Evolutionary conservation across 1,140 invertebrate species (phyloP).

Genomic region (Polypedilum vanderplanki): DNA sequence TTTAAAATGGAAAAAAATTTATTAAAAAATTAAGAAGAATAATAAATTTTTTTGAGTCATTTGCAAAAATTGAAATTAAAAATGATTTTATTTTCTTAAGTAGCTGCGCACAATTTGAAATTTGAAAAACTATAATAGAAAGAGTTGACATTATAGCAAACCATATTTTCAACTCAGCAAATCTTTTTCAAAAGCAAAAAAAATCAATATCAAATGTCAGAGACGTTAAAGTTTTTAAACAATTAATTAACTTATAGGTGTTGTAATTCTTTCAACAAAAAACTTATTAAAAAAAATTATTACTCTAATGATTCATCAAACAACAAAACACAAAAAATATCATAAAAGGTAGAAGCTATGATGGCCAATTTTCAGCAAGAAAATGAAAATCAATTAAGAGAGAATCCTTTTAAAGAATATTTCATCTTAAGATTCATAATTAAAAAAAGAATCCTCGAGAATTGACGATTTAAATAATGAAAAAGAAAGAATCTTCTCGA

Average conservation of each 20-base stretch:
- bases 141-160: neutral
- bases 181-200: neutral
- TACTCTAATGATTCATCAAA: neutral
- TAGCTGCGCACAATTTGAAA: slow-evolving; percentile 14
- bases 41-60: too few species aligned
- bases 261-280: neutral
- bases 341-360: neutral
- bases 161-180: neutral
- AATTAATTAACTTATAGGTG: neutral
- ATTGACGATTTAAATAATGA: neutral
- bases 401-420: neutral
- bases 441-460: neutral
- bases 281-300: neutral
- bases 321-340: neutral
- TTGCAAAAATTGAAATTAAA: too few species aligned
- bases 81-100: neutral
- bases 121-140: neutral
- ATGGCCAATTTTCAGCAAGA: neutral
- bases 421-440: neutral
- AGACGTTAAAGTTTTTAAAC: slow-evolving; percentile 9
- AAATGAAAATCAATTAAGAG: neutral
- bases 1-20: neutral
- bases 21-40: too few species aligned
- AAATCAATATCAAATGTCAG: neutral
- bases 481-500: neutral